Conservation (phyloP, 92 coral and sea anemone genomes). For the Diadumene lineata region DNA sequence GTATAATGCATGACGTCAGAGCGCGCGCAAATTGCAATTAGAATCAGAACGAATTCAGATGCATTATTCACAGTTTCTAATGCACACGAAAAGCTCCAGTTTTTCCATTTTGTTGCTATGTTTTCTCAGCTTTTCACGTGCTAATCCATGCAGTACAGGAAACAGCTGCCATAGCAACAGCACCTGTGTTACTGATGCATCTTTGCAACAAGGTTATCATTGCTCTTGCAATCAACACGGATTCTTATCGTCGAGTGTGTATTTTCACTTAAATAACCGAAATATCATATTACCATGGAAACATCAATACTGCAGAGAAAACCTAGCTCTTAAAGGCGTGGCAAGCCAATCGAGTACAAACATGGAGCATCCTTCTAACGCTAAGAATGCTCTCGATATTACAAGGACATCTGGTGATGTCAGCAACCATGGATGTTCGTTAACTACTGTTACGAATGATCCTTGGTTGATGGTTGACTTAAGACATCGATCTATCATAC, state of each 20-base stretch:
- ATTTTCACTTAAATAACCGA: not conserved
- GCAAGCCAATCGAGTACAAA: slow-evolving; percentile 13
- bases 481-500: slow-evolving; percentile 1
- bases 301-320: slow-evolving; percentile 25
- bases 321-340: slow-evolving; percentile 1
- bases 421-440: slow-evolving; percentile 27
- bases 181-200: slow-evolving; percentile 10
- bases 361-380: slow-evolving; percentile 15
- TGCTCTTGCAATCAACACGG: slow-evolving; percentile 21
- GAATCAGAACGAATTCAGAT: not conserved
- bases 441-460: slow-evolving; percentile 4
- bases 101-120: not conserved
- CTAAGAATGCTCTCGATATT: slow-evolving; percentile 19
- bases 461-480: slow-evolving; percentile 32
- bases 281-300: slow-evolving; percentile 12
- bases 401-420: slow-evolving; percentile 24
- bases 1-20: not conserved
- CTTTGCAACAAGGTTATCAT: slow-evolving; percentile 5
- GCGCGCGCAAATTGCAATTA: not conserved
- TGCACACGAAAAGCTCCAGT: not conserved
- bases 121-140: not conserved
- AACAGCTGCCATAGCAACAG: slow-evolving; percentile 28
- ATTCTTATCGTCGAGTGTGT: slow-evolving; percentile 15
- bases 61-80: not conserved
- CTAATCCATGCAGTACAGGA: not conserved